Percentiles rank a stretch among this genome's conserved stretches.
Conservation (phyloP, 2,113 vertebrate genomes). For the Alligator sinensis region DNA sequence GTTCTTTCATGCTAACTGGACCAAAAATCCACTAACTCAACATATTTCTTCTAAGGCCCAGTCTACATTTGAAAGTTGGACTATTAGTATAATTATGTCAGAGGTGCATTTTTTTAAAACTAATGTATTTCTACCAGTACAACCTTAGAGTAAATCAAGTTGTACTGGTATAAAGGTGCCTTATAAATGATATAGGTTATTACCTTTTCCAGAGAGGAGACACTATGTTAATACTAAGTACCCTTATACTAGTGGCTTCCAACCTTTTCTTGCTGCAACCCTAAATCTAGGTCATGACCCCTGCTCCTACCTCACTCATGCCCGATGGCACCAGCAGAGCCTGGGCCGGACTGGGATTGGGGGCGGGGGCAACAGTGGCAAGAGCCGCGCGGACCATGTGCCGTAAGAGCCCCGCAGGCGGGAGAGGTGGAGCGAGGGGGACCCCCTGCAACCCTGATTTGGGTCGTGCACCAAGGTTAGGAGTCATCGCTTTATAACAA, state of each 20-base stretch:
- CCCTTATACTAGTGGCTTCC: background rate
- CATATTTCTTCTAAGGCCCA: background rate
- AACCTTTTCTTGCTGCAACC: no score
- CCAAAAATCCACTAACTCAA: background rate
- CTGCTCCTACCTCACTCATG: no score
- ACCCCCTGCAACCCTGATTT: no score
- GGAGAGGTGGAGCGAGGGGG: no score
- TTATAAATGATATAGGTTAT: background rate
- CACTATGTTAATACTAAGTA: background rate
- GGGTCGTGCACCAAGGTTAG: no score
- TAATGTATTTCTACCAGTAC: background rate
- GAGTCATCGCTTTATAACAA: no score
- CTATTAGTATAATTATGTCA: background rate
- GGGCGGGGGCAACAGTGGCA: no score
- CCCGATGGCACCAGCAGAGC: no score
- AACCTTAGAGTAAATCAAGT: background rate
- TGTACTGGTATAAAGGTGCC: background rate
- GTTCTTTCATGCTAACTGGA: background rate
- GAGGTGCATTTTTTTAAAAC: background rate
- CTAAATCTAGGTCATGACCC: no score
- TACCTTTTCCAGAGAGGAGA: background rate
- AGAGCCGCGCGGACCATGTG: no score
- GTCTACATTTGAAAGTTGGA: background rate
- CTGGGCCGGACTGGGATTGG: no score
- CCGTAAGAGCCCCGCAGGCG: no score